Evolutionary conservation across 2,797 vertebrate genomes (phyloP), one percentile per base, ranked within the genome.

Genomic region (Catostomus latipinnis): DNA sequence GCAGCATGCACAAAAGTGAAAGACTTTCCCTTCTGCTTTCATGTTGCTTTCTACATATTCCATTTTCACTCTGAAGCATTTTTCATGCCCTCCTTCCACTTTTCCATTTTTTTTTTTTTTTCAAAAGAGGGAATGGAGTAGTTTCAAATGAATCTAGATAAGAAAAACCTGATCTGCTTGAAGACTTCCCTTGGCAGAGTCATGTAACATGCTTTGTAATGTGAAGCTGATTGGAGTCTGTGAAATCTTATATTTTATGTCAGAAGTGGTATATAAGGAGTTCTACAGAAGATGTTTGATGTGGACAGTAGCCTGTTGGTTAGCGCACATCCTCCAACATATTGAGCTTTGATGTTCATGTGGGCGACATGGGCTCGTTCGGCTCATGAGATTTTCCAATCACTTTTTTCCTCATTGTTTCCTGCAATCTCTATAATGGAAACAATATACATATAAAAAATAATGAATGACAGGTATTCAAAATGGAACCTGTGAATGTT

Each of bases 101-200:
- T 48, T 57, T 18, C 84, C 16, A 48, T 54, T 68, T 22, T 22
- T 22, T 49, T 54, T 68, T 74, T 56, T 34, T 84, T 79, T 83
- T 74, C 14, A 46, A 48, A 71, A 77, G 77, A 49, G 73, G 74
- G 81, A 87, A 85, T 78, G 60, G 52, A 84, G 84, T 61, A 52
- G 50, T 84, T 86, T 76, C 76, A 72, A 8, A 83, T 82, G 74
- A 65, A 84, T 88, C 83, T 75, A 89, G 89, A 91, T 92, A 86
- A 90, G 88, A 81, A 84, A 88, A 92, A 88, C 83, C 83, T 86
- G 87, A 88, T 90, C 89, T 91, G 86, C 86, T 87, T 68, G 43
- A 85, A 86, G 68, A 8, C 56, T 70, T 63, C 62, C 43, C 14
- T 8, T 14, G 14, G 16, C 76, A 10, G 13, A 48, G 81, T 86